Evolutionary conservation across 2,113 vertebrate species (phyloP), one percentile per base, ranked within the genome.

Genomic region (Piaya cayana): DNA sequence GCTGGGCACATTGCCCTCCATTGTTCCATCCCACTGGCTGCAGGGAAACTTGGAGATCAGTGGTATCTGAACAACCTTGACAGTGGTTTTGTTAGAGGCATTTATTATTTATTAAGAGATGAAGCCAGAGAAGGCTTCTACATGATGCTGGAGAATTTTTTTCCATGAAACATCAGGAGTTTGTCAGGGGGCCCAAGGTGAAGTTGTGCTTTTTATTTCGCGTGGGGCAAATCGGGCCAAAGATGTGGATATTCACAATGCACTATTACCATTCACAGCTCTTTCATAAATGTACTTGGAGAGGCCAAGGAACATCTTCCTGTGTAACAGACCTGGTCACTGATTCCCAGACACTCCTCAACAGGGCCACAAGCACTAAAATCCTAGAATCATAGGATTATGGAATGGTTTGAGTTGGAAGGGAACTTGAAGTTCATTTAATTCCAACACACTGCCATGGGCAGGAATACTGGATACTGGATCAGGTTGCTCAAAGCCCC

Each of bases 81-180:
- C 13, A 49, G 15, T 0, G 0, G 32, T 53, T 77, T 47, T 4
- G 0, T 63, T 49, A 26, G 30, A 1, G 8, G 6, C 21, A 7
- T 70, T 36, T 8, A 6, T 34, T 47, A 16, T 12, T 74, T 25
- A 8, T 3, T 37, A 5, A 37, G 58, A 32, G 17, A 16, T 29
- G 47, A 10, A 1, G 0, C 9, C 49, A 39, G 26, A 81, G 30
- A 20, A 29, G 17, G 21, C 47, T 49, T 49, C 17, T 45, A 45
- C 43, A 15, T 32, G 52, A 10, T 2, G 0, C 9, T 49, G 43
- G 26, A 81, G n/a, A 22, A 29, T 17, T 15, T 18, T 39, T 45
- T 21, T 49, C 47, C 21, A 23, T 49, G 47, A 49, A 49, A 29
- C 6, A 39, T 23, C 7, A 10, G 26, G 29, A 39, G 15, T 26